Evolutionary conservation across 2,888 invertebrate species (phyloP).

Genomic region (Diarsia mendica): DNA sequence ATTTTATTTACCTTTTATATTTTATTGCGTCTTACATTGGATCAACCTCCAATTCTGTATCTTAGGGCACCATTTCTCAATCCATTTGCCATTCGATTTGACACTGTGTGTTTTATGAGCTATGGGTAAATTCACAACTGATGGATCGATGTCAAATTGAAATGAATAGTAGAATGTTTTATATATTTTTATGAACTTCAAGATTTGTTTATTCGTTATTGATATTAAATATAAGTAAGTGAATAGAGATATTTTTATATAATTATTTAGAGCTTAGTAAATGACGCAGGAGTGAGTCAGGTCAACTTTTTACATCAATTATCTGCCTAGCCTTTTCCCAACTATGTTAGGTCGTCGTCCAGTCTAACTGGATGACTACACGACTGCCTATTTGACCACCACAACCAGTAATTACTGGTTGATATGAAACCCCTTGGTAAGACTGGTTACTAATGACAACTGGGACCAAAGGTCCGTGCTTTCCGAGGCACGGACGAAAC

Average conservation of each 20-base stretch:
- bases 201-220: background rate
- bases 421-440: background rate
- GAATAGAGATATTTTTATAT: background rate
- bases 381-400: background rate
- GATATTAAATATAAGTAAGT: background rate
- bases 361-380: too few species aligned
- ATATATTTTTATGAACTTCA: background rate
- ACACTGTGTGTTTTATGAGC: slow-evolving; percentile 2
- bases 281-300: background rate
- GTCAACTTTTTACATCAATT: background rate
- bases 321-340: too few species aligned
- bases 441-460: background rate
- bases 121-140: background rate
- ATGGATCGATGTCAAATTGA: slow-evolving; percentile 16
- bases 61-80: slow-evolving; percentile 7
- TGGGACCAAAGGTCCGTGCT: background rate
- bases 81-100: slow-evolving; percentile 26
- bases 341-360: too few species aligned
- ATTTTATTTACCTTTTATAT: background rate
- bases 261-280: background rate
- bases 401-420: too few species aligned
- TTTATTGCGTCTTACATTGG: background rate
- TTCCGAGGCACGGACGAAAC: background rate
- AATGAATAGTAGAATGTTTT: background rate
- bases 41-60: background rate